Conservation (phyloP, 2,888 invertebrate species). For the Apoderus coryli region DNA sequence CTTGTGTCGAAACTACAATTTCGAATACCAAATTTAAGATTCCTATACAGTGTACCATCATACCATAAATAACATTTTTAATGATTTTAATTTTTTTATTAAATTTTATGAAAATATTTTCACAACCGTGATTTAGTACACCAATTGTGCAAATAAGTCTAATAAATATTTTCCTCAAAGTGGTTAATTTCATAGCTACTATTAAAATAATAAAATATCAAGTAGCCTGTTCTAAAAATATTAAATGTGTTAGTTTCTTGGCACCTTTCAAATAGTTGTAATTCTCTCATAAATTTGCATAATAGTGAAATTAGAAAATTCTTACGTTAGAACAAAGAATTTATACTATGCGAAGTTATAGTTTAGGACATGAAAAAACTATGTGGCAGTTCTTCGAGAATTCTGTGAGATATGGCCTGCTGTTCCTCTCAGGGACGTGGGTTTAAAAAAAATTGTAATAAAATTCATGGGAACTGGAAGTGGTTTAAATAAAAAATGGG, state of each 20-base stretch:
- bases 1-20: too few relatives aligned
- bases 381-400: conserved; percentile 1
- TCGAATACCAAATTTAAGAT: too few relatives aligned
- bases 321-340: conserved; percentile 1
- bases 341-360: conserved; percentile 1
- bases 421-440: not conserved
- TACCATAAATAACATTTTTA: too few relatives aligned
- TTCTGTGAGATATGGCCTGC: conserved; percentile 2
- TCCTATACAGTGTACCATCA: too few relatives aligned
- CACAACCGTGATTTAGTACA: too few relatives aligned
- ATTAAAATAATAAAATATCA: conserved; percentile 2
- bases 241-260: conserved; percentile 1
- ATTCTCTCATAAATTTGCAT: conserved; percentile 2
- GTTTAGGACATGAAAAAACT: conserved; percentile 2
- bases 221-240: conserved; percentile 2
- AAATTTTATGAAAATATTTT: too few relatives aligned
- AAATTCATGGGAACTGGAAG: conserved; percentile 2
- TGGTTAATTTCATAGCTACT: too few relatives aligned
- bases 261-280: not conserved
- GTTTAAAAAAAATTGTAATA: conserved; percentile 1
- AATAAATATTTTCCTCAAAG: too few relatives aligned
- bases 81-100: too few relatives aligned
- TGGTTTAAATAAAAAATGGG: conserved; percentile 1
- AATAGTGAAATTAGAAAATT: conserved; percentile 2
- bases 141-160: too few relatives aligned